These are phyloP conservation scores for Zaprionus inermis DNA, from an alignment of 1,140 invertebrate genomes.

Conservation along the genomic window DNA sequence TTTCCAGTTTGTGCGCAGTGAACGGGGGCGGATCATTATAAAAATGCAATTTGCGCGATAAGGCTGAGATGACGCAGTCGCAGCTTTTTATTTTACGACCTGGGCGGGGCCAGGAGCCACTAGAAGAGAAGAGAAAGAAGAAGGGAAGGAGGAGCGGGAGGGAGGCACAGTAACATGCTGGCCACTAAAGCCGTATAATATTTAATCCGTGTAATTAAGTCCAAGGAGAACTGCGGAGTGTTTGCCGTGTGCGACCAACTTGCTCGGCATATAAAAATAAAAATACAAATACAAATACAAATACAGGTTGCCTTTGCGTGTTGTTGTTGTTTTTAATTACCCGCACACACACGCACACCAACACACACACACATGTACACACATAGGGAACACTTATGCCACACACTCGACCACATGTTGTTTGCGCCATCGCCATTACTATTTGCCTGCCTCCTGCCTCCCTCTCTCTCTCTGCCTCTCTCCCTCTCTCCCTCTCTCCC, in stretches of 20 bases:
- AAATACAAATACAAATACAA: constrained; percentile 70
- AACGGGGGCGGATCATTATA: constrained; percentile 68
- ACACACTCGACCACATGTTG: constrained; percentile 33
- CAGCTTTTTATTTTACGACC: constrained; percentile 27
- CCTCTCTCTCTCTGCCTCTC: neutral
- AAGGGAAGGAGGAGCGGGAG: too few species aligned
- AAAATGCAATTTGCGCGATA: constrained; percentile 74
- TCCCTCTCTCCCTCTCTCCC: constrained; percentile 6
- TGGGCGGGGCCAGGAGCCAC: constrained; percentile 28
- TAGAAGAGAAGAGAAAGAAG: neutral
- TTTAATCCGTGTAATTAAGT: constrained; percentile 82
- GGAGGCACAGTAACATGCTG: constrained; percentile 8
- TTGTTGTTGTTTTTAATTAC: constrained; percentile 75
- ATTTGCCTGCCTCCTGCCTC: constrained; percentile 28
- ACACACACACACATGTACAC: constrained; percentile 19
- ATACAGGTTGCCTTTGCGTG: constrained; percentile 64
- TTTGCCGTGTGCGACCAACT: constrained; percentile 18
- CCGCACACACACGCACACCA: constrained; percentile 34
- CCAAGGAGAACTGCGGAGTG: constrained; percentile 61
- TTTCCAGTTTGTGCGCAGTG: constrained; percentile 43
- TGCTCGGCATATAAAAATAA: constrained; percentile 36
- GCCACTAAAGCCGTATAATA: constrained; percentile 77
- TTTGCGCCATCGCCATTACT: constrained; percentile 36
- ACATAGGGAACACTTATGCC: constrained; percentile 34
- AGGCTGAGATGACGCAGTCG: constrained; percentile 27